Conservation (phyloP, 1,140 invertebrate genomes). For the Lordiphosa collinella region DNA sequence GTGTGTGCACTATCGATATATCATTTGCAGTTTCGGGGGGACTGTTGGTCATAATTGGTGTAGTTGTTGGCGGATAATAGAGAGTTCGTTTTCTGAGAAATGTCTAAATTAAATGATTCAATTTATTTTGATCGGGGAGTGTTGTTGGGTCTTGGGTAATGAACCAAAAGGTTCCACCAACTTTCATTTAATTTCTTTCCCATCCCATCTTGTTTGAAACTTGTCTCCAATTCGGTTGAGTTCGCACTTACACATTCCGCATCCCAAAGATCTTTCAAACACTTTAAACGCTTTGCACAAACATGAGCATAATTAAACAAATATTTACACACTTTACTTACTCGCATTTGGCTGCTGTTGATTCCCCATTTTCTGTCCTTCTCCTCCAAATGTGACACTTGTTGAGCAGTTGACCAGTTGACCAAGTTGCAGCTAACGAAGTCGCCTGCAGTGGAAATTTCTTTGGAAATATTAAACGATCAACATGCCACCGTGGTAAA, state of each 20-base stretch:
- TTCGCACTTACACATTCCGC: conserved; percentile 48
- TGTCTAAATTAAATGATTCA: conserved; percentile 30
- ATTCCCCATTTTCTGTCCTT: not conserved
- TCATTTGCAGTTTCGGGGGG: conserved; percentile 16
- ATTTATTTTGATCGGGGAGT: conserved; percentile 11
- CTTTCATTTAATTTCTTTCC: too few relatives aligned
- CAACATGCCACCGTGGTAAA: conserved; percentile 64
- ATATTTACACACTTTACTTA: conserved; percentile 68
- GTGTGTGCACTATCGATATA: conserved; percentile 34
- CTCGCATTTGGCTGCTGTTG: conserved; percentile 39
- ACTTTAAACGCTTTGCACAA: conserved; percentile 53
- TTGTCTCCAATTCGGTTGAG: conserved; percentile 47
- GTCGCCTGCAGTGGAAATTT: conserved; percentile 31
- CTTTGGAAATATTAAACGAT: conserved; percentile 51
- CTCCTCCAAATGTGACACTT: conserved; percentile 40
- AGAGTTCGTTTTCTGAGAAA: conserved; percentile 34
- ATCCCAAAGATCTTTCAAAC: conserved; percentile 24
- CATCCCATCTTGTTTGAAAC: conserved; percentile 7
- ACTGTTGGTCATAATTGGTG: conserved; percentile 31
- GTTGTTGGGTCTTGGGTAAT: conserved; percentile 7
- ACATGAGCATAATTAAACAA: conserved; percentile 76
- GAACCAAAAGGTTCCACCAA: not conserved
- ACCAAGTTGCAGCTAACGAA: conserved; percentile 50
- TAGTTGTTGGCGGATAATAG: conserved; percentile 28
- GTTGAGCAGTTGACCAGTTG: conserved; percentile 42